Evolutionary conservation across 2,113 vertebrate species (phyloP).

Genomic region (Chloropsis cyanopogon): DNA sequence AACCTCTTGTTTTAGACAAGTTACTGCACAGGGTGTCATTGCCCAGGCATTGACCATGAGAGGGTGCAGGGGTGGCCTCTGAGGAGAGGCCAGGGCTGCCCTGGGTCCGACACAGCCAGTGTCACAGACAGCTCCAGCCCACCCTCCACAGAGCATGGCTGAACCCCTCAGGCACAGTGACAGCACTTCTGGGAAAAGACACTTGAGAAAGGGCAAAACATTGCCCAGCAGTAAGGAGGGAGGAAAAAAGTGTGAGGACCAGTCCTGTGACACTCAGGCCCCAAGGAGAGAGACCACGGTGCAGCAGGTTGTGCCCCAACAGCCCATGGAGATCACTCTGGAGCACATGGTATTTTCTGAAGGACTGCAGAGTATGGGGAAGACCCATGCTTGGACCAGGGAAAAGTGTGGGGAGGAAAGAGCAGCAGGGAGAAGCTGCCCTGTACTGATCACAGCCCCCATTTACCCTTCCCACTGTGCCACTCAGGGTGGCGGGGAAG

Average conservation of each 20-base stretch:
- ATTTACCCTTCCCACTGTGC: background rate
- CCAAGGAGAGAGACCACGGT: accelerated
- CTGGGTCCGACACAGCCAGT: accelerated
- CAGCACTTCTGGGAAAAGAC: accelerated
- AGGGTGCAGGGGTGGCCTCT: accelerated
- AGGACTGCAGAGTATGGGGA: background rate
- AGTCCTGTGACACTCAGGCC: background rate
- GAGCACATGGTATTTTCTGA: background rate
- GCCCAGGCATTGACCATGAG: accelerated
- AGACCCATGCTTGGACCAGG: background rate
- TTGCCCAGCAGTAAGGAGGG: background rate
- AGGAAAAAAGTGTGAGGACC: background rate
- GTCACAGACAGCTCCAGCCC: background rate
- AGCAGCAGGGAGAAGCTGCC: background rate
- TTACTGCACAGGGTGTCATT: too few relatives aligned
- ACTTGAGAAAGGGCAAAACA: accelerated
- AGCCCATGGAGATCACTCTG: background rate
- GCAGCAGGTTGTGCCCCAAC: background rate
- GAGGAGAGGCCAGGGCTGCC: background rate
- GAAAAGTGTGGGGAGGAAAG: background rate
- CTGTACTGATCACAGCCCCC: background rate
- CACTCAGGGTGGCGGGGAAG: background rate
- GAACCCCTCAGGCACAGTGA: accelerated
- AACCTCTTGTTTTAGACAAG: background rate
- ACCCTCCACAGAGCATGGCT: accelerated